Conservation (phyloP, 2,797 vertebrate species). For the Aldrovandia affinis region DNA sequence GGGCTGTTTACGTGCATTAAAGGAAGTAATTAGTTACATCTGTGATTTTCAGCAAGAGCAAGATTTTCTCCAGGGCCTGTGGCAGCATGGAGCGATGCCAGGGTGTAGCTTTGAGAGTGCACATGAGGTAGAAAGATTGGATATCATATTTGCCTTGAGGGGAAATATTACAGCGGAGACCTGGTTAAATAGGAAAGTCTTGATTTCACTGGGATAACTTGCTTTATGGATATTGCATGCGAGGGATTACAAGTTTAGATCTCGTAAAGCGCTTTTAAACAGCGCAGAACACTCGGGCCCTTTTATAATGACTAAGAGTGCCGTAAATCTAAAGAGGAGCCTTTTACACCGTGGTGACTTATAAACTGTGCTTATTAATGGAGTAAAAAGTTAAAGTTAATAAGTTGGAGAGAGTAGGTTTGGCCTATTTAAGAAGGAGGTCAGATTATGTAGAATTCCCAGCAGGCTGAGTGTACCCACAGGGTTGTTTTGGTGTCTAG, state of each 20-base stretch:
- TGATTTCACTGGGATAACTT: slow-evolving; percentile 13
- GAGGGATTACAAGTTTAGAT: slow-evolving; percentile 18
- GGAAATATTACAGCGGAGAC: background rate
- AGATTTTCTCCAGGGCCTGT: background rate
- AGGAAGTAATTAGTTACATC: background rate
- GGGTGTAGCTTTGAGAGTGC: background rate
- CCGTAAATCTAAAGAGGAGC: background rate
- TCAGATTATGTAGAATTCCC: background rate
- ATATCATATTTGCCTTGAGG: background rate
- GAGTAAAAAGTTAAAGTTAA: background rate
- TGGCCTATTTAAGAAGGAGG: background rate
- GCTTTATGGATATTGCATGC: background rate
- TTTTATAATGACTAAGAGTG: background rate
- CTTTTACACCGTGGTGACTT: background rate
- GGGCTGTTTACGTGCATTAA: background rate
- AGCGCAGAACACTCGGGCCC: background rate
- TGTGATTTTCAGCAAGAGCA: background rate
- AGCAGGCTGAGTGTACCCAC: background rate
- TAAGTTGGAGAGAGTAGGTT: background rate
- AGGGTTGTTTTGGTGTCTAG: background rate
- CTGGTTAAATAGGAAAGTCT: slow-evolving; percentile 1
- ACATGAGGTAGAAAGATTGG: background rate
- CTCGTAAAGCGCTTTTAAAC: background rate
- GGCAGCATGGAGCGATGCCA: background rate
- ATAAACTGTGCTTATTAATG: background rate